These are phyloP conservation scores for Pseudoatta argentina DNA, from an alignment of 1,140 invertebrate species.

Conservation along the genomic window DNA sequence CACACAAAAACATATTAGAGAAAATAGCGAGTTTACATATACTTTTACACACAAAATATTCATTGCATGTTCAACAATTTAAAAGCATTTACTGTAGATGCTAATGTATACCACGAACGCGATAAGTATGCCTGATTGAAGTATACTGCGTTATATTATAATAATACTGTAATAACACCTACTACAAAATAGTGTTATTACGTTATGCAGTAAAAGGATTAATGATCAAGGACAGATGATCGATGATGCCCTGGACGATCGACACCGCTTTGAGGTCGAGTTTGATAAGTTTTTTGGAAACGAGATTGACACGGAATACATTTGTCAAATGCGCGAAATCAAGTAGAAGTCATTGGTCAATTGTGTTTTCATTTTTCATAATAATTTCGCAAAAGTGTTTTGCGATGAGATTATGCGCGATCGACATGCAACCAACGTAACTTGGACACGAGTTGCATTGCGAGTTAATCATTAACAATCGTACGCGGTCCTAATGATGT, in stretches of 20 bases:
- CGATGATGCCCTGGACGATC: slow-evolving; percentile 50
- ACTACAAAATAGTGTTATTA: not conserved
- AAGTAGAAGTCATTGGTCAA: slow-evolving; percentile 2
- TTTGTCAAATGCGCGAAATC: slow-evolving; percentile 46
- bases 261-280: slow-evolving; percentile 45
- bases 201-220: slow-evolving; percentile 7
- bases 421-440: slow-evolving; percentile 42
- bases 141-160: not conserved
- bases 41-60: slow-evolving; percentile 17
- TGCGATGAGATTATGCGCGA: slow-evolving; percentile 37
- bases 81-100: slow-evolving; percentile 13
- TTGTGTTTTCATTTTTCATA: slow-evolving; percentile 29
- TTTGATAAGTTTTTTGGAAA: slow-evolving; percentile 19
- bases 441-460: slow-evolving; percentile 24
- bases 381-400: slow-evolving; percentile 38
- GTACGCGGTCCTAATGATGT: slow-evolving; percentile 14
- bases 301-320: slow-evolving; percentile 33
- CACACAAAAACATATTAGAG: not conserved
- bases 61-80: slow-evolving; percentile 11
- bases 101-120: not conserved
- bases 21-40: not conserved
- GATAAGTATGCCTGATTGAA: not conserved
- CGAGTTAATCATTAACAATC: slow-evolving; percentile 32
- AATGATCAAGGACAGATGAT: slow-evolving; percentile 27
- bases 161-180: not conserved